Conservation (phyloP, 1,140 invertebrate species). For the Frieseomelitta varia region DNA sequence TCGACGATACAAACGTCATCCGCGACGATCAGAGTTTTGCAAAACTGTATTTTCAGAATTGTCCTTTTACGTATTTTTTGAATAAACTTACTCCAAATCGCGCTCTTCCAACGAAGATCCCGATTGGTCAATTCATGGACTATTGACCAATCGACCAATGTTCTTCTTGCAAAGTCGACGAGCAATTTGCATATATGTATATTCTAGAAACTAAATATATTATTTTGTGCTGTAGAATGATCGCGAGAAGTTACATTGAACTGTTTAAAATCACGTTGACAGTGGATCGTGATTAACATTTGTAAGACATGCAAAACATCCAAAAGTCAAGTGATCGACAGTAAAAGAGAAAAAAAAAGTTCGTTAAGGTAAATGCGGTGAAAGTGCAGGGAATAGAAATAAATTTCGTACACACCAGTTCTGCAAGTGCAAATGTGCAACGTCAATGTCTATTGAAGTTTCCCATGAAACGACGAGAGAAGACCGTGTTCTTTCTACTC, state of each 20-base stretch:
- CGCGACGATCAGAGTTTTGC: too few species aligned
- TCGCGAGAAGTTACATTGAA: not conserved
- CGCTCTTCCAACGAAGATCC: conserved; percentile 31
- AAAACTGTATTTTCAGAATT: not conserved
- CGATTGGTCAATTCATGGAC: conserved; percentile 21
- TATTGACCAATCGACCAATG: conserved; percentile 11
- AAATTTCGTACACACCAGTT: conserved; percentile 2
- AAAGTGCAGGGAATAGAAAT: conserved; percentile 14
- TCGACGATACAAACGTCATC: not conserved
- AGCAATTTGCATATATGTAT: conserved; percentile 2
- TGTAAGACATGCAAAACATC: too few species aligned
- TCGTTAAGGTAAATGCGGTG: not conserved
- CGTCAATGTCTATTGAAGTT: not conserved
- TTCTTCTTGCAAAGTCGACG: not conserved
- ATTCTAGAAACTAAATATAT: not conserved
- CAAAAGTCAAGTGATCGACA: not conserved
- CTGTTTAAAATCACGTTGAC: not conserved
- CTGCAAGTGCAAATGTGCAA: not conserved
- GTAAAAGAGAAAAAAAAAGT: not conserved
- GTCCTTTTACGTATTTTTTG: conserved; percentile 6
- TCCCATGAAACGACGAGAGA: not conserved
- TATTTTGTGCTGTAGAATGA: not conserved
- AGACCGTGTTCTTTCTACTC: not conserved
- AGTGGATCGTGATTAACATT: not conserved
- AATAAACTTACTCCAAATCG: conserved; percentile 33